phyloP scores from a whole-genome alignment of 2,113 vertebrate species.

The Toxostoma redivivum region DNA sequence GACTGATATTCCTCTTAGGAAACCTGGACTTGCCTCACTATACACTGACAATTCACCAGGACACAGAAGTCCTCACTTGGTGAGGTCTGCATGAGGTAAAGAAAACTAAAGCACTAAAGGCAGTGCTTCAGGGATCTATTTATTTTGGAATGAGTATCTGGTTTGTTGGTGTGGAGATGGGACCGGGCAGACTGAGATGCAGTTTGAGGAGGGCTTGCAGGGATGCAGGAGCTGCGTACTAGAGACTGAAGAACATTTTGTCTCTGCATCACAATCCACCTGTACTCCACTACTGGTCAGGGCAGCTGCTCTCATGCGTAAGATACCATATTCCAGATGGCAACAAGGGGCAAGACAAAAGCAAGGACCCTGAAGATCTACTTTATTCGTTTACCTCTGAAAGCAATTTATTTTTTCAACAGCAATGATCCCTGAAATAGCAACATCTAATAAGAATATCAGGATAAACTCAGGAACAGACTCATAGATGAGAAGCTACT shows the following conservation, averaged over 20 bases:
- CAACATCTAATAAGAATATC: background rate
- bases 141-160: background rate
- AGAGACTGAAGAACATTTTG: background rate
- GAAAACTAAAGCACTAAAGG: background rate
- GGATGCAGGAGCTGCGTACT: background rate
- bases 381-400: background rate
- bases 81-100: background rate
- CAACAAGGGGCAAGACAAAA: background rate
- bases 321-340: background rate
- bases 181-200: background rate
- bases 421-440: background rate
- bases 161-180: background rate
- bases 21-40: background rate
- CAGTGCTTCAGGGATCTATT: background rate
- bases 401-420: background rate
- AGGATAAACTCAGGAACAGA: background rate
- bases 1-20: background rate
- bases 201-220: background rate
- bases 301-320: background rate
- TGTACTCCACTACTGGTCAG: background rate
- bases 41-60: fast-evolving
- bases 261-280: background rate
- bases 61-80: background rate
- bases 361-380: background rate
- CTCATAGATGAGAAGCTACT: background rate